Base-by-base conservation (phyloP, 2,797 vertebrate genomes). In the Melanotaenia nigrans region DNA sequence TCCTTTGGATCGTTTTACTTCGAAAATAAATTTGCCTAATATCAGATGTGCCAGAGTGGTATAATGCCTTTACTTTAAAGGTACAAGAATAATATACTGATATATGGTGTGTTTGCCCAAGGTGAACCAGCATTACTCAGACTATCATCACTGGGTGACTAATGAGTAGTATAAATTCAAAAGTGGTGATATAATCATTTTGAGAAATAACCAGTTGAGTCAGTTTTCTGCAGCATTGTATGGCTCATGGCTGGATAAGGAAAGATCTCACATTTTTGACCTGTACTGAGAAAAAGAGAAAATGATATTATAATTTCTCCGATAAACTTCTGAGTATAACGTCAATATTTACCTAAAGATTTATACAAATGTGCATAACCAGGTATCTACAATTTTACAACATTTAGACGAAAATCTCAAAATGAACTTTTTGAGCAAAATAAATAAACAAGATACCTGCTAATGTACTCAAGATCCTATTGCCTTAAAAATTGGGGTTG, bases 1-100 rank as follows among this genome's bases (percentile, higher is more conserved):
- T 77, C 84, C 24, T 60, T 38, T 62, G 1, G 22, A 73, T 18
- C 40, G 33, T 33, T 13, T 61, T 45, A 55, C 54, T 58, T 64
- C 6, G 3, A 56, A 72, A n/a, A 73, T 35, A 47, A 22, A 10
- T 5, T 24, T 57, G 35, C 71, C 45, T 70, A 14, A 49, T 47
- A 47, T 58, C 24, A 68, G 51, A 62, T 42, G 36, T 53, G 59
- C 63, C 55, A 22, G 69, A 61, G 38, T 51, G 30, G 73, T 35
- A 55, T 62, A 13, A 64, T 68, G n/a, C 45, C 73, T 75, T 71
- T 57, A 67, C 49, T 61, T 18, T 28, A 20, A 33, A 32, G 6
- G 13, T 42, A n/a, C 22, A 55, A 24, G 14, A 30, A 55, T 6
- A 30, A 13, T 54, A 24, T 25, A 25, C 12, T 53, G 20, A 11